A percentile compares a stretch with the other conserved stretches of the same genome.
Evolutionary conservation across 2,113 vertebrate species (phyloP).

Genomic region (Candoia aspera): DNA sequence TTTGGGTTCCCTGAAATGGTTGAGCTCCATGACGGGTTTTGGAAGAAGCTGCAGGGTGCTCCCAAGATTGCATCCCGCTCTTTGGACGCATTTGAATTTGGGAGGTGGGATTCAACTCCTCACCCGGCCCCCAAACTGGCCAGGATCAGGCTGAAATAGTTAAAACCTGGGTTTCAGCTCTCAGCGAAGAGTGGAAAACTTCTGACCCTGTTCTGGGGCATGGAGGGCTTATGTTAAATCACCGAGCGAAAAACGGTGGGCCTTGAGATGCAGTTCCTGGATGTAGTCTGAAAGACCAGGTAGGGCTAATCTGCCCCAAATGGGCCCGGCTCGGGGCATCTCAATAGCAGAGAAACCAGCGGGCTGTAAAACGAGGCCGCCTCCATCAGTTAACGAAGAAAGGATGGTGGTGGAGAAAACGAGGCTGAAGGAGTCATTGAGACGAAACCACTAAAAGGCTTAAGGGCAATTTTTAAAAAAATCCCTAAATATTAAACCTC

Average conservation of each 20-base stretch:
- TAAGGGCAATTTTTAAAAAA: background rate
- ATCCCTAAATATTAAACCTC: background rate
- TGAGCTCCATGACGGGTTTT: too few relatives aligned
- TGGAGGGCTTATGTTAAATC: too few relatives aligned
- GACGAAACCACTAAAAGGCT: background rate
- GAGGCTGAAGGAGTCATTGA: background rate
- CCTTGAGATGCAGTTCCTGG: background rate
- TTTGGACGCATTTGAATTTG: background rate
- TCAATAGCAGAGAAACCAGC: background rate
- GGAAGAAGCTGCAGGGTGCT: too few relatives aligned
- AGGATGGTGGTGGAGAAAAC: background rate
- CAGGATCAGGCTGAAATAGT: background rate
- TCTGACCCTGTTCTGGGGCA: too few relatives aligned
- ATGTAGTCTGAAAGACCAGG: background rate
- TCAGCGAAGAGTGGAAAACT: too few relatives aligned
- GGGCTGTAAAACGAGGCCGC: background rate
- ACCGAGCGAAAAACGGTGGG: background rate
- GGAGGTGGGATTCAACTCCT: background rate
- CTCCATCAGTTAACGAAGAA: slow-evolving; percentile 1
- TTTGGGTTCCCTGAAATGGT: too few relatives aligned
- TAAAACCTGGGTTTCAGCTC: background rate
- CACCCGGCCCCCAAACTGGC: background rate
- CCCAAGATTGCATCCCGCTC: too few relatives aligned
- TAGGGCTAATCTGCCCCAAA: background rate
- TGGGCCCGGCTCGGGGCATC: background rate